phyloP scores from a whole-genome alignment of 2,113 vertebrate genomes.

The Tympanuchus pallidicinctus region DNA sequence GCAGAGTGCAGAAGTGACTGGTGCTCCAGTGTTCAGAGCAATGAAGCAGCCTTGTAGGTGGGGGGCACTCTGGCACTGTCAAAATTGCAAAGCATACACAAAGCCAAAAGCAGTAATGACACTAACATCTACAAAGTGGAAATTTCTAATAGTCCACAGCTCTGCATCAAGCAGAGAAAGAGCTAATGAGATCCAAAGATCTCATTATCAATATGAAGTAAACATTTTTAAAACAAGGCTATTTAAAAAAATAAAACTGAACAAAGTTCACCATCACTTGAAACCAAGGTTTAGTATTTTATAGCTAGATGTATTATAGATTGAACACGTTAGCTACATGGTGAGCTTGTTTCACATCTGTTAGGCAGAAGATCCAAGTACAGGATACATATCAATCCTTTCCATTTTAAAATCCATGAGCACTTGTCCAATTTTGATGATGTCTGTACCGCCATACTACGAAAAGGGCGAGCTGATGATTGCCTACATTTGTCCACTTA shows the following conservation, averaged over 20 bases:
- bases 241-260: not conserved
- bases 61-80: not conserved
- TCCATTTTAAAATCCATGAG: not conserved
- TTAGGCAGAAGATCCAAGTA: not conserved
- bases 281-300: not conserved
- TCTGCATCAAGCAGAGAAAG: not conserved
- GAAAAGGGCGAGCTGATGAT: not conserved
- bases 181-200: not conserved
- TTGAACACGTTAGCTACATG: not conserved
- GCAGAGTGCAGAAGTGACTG: not conserved
- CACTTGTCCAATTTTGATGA: not conserved
- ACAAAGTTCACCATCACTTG: not conserved
- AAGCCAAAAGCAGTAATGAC: not conserved
- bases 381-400: fast-evolving
- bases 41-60: not conserved
- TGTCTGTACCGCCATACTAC: not conserved
- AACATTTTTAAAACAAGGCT: fast-evolving
- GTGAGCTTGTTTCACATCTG: not conserved
- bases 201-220: not conserved
- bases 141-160: not conserved
- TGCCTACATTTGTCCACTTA: not conserved
- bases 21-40: fast-evolving
- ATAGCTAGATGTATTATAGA: not conserved
- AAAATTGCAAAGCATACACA: not conserved
- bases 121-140: not conserved